Percentiles rank a stretch among this genome's conserved stretches.
Evolutionary conservation across 2,113 vertebrate genomes (phyloP).

Genomic region (Pomatostomus ruficeps): DNA sequence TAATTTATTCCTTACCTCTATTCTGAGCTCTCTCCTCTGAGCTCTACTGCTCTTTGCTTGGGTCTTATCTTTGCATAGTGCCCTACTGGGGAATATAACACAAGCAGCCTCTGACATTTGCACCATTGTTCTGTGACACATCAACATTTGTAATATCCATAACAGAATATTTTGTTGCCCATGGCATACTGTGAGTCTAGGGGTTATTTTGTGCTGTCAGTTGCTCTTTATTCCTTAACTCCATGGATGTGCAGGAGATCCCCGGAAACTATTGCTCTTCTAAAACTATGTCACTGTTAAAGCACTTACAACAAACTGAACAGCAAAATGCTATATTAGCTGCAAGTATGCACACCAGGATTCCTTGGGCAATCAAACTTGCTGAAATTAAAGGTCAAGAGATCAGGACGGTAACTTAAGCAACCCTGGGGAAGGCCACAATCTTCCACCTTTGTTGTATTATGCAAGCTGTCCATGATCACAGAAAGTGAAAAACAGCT

Average conservation of each 20-base stretch:
- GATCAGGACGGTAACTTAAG: conserved; percentile 69
- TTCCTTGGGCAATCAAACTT: conserved; percentile 68
- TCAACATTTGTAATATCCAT: conserved; percentile 1
- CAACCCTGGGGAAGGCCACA: conserved; percentile 61
- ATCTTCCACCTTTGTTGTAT: conserved; percentile 65
- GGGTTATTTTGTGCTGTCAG: background rate
- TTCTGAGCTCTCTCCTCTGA: background rate
- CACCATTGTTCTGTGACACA: background rate
- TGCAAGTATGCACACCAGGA: conserved; percentile 63
- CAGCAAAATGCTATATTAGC: conserved; percentile 40
- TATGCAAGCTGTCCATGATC: conserved; percentile 63
- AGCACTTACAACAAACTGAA: conserved; percentile 50
- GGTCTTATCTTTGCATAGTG: background rate
- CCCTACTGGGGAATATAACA: background rate
- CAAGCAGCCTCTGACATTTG: background rate
- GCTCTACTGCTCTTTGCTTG: background rate
- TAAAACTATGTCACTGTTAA: conserved; percentile 34
- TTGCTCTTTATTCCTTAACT: conserved; percentile 25
- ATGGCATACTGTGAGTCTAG: background rate
- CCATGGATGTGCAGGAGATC: background rate
- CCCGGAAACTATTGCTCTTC: conserved; percentile 10
- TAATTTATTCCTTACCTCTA: background rate
- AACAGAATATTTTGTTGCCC: conserved; percentile 1
- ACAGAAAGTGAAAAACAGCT: conserved; percentile 65
- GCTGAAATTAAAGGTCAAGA: conserved; percentile 74